These are phyloP conservation scores for Mizuhopecten yessoensis DNA, from an alignment of 1,140 invertebrate genomes.

Conservation along the genomic window DNA sequence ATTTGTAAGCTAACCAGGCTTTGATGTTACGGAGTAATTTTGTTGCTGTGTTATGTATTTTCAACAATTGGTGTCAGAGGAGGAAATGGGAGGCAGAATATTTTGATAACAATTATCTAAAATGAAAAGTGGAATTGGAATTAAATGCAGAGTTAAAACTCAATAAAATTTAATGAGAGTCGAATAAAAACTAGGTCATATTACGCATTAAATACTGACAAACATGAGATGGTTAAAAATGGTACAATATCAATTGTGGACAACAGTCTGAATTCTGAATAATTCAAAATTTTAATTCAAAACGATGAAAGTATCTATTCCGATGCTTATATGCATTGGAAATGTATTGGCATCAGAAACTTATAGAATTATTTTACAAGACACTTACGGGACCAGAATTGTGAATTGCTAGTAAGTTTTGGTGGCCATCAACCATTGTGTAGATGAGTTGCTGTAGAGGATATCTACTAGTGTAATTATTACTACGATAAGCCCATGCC, in stretches of 20 bases:
- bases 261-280: background rate
- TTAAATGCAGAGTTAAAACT: conserved; percentile 36
- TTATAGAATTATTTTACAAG: too few species aligned
- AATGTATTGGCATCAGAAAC: too few species aligned
- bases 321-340: too few species aligned
- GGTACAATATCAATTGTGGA: background rate
- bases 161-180: background rate
- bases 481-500: too few species aligned
- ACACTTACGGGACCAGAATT: too few species aligned
- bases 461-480: too few species aligned
- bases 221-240: background rate
- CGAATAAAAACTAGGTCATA: background rate
- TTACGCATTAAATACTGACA: background rate
- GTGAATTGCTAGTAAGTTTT: too few species aligned
- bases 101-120: conserved; percentile 36
- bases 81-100: background rate
- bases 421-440: too few species aligned
- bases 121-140: conserved; percentile 39
- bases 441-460: too few species aligned
- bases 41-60: background rate
- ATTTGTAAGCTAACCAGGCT: too few species aligned
- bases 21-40: background rate
- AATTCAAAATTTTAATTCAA: too few species aligned
- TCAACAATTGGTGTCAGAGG: background rate
- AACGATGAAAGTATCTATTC: too few species aligned